Evolutionary conservation across 2,113 vertebrate genomes (phyloP), one percentile per base, ranked within the genome.

Genomic region (Corythoichthys intestinalis): DNA sequence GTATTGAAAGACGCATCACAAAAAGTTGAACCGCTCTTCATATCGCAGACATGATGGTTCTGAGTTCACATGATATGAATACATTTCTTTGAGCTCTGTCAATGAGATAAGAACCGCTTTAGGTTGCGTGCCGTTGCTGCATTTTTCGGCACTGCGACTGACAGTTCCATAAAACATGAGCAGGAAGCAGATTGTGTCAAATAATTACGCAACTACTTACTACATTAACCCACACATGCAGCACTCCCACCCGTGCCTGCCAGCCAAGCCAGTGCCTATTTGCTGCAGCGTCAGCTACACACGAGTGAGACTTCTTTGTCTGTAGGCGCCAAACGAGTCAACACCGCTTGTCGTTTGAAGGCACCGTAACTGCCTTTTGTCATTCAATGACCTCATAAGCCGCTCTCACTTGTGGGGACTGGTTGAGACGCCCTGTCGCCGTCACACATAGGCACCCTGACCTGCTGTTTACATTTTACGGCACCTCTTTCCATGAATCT

Each of bases 181-280:
- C 76, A 81, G 75, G 73, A 83, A 76, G 71, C 76, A 78, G 75
- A 82, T 84, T 68, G 74, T 39, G 69, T 65, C 35, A 58, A 73
- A 83, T 80, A 86, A 80, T 83, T 81, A 80, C 41, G 66, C 82
- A 86, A 85, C 79, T 15, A 38, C 63, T 58, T 65, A 47, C 75
- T 77, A 75, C 77, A 63, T 47, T 44, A 34, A 41, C 38, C 41
- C 39, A 37, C 56, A 38, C 35, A 11, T 17, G 72, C 77, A 72
- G 72, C 60, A 71, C 52, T 35, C 53, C 63, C 57, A 67, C 78
- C 67, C 10, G 58, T 13, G 17, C 71, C 79, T 81, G 65, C 68
- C 20, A 28, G 20, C 20, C 41, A 70, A 41, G 70, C 67, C 59
- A 77, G 74, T 39, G 69, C 74, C 58, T 62, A 44, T 70, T 71